These are phyloP conservation scores for Oligia latruncula DNA, from an alignment of 2,888 invertebrate genomes.

Conservation along the genomic window DNA sequence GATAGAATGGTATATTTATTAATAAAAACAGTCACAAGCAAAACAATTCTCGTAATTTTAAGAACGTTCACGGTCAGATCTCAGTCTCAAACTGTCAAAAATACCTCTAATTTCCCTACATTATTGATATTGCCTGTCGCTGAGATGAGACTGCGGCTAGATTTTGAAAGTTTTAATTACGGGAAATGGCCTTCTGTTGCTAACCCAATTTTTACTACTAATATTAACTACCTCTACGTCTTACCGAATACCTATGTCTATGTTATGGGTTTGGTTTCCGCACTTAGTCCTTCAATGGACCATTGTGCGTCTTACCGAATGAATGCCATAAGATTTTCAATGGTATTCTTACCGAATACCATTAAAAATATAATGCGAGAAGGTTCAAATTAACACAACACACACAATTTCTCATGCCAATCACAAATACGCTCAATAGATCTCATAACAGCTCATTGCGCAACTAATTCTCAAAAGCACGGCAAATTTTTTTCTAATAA, in stretches of 20 bases:
- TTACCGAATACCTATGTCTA: not conserved
- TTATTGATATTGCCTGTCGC: too few relatives aligned
- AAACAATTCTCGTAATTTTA: too few relatives aligned
- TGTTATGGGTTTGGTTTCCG: too few relatives aligned
- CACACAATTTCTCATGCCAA: conserved; percentile 19
- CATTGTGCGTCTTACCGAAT: too few relatives aligned
- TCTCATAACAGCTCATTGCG: conserved; percentile 21
- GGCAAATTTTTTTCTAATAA: conserved; percentile 78
- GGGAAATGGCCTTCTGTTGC: too few relatives aligned
- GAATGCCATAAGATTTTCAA: too few relatives aligned
- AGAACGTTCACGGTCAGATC: too few relatives aligned
- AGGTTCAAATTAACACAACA: not conserved
- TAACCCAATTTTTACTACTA: not conserved
- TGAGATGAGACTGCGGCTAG: too few relatives aligned
- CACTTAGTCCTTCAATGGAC: too few relatives aligned
- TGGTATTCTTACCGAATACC: not conserved
- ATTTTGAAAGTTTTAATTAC: too few relatives aligned
- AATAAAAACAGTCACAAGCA: not conserved
- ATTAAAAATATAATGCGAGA: not conserved
- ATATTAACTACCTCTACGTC: not conserved
- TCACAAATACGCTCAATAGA: conserved; percentile 15
- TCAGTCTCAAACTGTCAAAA: too few relatives aligned
- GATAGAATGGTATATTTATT: not conserved
- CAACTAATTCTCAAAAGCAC: conserved; percentile 57
- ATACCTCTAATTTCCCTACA: too few relatives aligned